phyloP scores from a whole-genome alignment of 2,113 vertebrate species.

The Struthidea cinerea region DNA sequence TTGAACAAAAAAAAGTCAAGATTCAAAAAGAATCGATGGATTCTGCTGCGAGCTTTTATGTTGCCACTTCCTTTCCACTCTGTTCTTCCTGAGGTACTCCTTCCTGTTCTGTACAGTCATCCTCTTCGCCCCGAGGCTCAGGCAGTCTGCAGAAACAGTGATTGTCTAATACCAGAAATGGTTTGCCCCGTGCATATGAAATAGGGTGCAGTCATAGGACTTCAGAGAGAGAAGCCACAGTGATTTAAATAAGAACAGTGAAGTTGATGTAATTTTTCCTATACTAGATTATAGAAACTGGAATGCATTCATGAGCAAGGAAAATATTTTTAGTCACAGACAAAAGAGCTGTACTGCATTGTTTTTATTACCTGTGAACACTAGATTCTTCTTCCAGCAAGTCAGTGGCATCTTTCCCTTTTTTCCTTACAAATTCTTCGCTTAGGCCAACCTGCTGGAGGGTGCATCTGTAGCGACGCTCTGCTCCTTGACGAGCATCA shows the following conservation, averaged over 20 bases:
- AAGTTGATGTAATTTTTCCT: background rate
- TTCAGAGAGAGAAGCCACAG: background rate
- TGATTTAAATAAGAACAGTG: background rate
- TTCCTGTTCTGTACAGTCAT: background rate
- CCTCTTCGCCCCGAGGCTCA: background rate
- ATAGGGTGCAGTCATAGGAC: background rate
- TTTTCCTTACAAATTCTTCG: constrained; percentile 83
- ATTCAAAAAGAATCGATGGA: background rate
- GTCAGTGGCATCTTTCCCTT: constrained; percentile 57
- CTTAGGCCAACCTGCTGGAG: constrained; percentile 81
- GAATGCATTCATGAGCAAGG: background rate
- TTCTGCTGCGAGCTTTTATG: background rate
- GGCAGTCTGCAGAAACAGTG: constrained; percentile 23
- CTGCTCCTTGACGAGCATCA: constrained; percentile 78
- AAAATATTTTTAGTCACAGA: background rate
- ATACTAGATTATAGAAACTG: background rate
- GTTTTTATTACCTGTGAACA: constrained; percentile 49
- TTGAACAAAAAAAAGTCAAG: background rate
- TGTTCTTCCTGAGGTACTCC: constrained; percentile 1
- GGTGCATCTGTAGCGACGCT: constrained; percentile 77
- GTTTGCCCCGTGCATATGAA: background rate
- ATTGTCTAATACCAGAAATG: background rate
- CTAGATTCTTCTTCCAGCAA: constrained; percentile 27
- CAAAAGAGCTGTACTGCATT: background rate
- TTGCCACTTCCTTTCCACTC: background rate